These are phyloP conservation scores for Euplagia quadripunctaria DNA, from an alignment of 2,888 invertebrate genomes.

Conservation along the genomic window DNA sequence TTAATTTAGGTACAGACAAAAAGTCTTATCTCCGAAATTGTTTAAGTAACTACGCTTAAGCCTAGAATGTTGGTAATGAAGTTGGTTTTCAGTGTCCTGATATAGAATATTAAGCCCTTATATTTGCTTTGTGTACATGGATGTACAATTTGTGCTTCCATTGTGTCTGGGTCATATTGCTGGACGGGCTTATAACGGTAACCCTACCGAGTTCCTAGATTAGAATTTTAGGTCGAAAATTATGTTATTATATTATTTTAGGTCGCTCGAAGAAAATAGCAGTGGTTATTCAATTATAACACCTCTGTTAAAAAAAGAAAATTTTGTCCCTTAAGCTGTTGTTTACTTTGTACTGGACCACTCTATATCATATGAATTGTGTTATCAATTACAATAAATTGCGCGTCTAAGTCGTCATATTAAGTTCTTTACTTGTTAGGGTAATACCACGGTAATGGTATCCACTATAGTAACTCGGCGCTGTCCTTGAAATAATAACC, in stretches of 20 bases:
- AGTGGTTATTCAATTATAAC: neutral
- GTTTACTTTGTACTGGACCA: too few species aligned
- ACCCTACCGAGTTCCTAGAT: neutral
- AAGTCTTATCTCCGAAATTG: neutral
- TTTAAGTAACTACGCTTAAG: neutral
- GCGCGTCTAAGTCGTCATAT: too few species aligned
- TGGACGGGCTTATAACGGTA: neutral
- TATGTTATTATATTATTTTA: neutral
- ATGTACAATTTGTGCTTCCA: neutral
- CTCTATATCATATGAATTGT: too few species aligned
- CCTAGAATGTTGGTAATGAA: slow-evolving; percentile 4
- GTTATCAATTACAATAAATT: too few species aligned
- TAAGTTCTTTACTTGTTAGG: too few species aligned
- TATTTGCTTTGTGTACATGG: slow-evolving; percentile 2
- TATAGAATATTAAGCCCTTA: slow-evolving; percentile 11
- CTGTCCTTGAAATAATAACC: too few species aligned
- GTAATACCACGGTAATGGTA: too few species aligned
- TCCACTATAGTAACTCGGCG: too few species aligned
- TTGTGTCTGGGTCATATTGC: slow-evolving; percentile 3
- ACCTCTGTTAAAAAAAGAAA: too few species aligned
- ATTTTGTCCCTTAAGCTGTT: too few species aligned
- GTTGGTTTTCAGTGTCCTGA: slow-evolving; percentile 1
- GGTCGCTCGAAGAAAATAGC: neutral
- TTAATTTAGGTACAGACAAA: neutral
- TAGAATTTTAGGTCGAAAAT: slow-evolving; percentile 4